Evolutionary conservation across 1,140 invertebrate species (phyloP), one percentile per base, ranked within the genome.

Genomic region (Neelides sp.): DNA sequence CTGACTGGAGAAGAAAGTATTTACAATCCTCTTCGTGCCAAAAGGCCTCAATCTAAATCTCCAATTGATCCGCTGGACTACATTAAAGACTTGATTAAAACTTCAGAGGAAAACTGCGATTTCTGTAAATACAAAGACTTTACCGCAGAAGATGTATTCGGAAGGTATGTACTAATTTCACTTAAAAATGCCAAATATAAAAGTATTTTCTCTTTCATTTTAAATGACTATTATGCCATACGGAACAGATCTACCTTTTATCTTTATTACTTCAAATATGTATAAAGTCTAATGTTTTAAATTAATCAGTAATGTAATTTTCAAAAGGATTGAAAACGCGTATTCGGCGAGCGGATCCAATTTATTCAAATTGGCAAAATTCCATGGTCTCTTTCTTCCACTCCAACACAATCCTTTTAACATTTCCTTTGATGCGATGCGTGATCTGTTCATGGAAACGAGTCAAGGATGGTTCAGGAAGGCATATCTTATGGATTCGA

Each of bases 291-390:
- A 42, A 28, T 43, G 36, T 22, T 19, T 41, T 17, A 20, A 22
- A 30, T 24, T 50, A 26, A 48, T 28, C 15, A 27, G 4, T 39
- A 40, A 4, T 41, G 17, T 28, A 10, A 10, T 20, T 41, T 51
- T 39, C 44, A 52, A 7, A 37, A 62, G 59, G 34, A 55, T 72
- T 12, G 66, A 69, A 44, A 64, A 63, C 4, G 58, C 61, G 15
- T 55, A 59, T 43, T 64, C 69, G 17, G 68, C 66, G 40, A 66
- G 65, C 44, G 68, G 68, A 13, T 66, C 71, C 4, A 74, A 74
- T 58, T 64, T 69, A 0, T 73, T 74, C 53, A 73, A 73, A 59
- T 51, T 72, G 26, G 69, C 71, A 26, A 62, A 64, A 20, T 70
- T 68, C 63, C 71, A 74, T 57, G 64, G 64, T 4, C 57, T 74